Conservation (phyloP, 2,113 vertebrate genomes). For the Mustelus asterias region DNA sequence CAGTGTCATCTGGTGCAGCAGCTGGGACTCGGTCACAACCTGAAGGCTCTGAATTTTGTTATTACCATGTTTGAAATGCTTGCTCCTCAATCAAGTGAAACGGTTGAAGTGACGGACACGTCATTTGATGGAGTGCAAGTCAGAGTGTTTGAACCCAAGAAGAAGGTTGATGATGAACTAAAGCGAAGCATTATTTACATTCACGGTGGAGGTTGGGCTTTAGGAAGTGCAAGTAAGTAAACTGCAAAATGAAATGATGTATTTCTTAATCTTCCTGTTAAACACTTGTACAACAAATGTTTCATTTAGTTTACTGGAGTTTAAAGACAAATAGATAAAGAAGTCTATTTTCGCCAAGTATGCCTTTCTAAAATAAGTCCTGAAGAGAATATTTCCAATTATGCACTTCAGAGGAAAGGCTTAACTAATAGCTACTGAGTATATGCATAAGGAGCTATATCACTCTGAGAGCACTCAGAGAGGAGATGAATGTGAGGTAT, state of each 20-base stretch:
- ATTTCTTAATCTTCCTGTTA: neutral
- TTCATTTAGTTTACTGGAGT: neutral
- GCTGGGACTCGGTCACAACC: slow-evolving; percentile 72
- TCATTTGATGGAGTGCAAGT: slow-evolving; percentile 72
- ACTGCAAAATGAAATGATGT: neutral
- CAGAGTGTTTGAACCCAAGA: slow-evolving; percentile 71
- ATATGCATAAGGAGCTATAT: too few relatives aligned
- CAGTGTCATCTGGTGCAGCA: slow-evolving; percentile 75
- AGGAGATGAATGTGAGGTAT: too few relatives aligned
- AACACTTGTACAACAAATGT: neutral
- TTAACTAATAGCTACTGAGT: too few relatives aligned
- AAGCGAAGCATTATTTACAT: slow-evolving; percentile 77
- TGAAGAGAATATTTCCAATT: neutral
- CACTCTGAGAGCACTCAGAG: too few relatives aligned
- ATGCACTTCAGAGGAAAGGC: too few relatives aligned
- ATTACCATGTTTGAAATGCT: slow-evolving; percentile 69
- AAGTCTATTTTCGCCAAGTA: neutral
- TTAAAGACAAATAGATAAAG: neutral
- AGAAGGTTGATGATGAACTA: slow-evolving; percentile 49
- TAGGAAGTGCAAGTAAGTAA: slow-evolving; percentile 78
- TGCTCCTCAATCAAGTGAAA: slow-evolving; percentile 56
- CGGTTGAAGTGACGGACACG: slow-evolving; percentile 67
- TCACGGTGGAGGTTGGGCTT: slow-evolving; percentile 90
- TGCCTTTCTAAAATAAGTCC: neutral
- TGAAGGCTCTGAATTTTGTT: slow-evolving; percentile 66